Percentiles rank a stretch among this genome's conserved stretches.
Conservation (phyloP, 2,797 vertebrate species). For the Taeniopygia guttata region DNA sequence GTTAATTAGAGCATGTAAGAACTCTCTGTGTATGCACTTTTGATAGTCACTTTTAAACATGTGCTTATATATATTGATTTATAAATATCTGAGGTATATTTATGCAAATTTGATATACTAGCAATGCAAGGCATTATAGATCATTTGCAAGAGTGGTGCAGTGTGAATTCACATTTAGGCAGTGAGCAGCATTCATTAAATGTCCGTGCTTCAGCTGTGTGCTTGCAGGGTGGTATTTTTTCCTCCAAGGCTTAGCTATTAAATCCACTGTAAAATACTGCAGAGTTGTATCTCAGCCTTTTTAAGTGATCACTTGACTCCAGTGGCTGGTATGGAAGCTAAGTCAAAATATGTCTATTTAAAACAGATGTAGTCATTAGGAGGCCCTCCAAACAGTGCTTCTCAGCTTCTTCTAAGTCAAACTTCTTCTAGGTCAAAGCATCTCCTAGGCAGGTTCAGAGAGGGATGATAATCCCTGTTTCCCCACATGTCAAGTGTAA, state of each 20-base stretch:
- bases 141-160: slow-evolving; percentile 31
- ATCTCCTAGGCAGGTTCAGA: background rate
- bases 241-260: slow-evolving; percentile 18
- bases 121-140: slow-evolving; percentile 22
- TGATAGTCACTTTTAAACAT: slow-evolving; percentile 45
- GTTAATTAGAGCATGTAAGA: slow-evolving; percentile 58
- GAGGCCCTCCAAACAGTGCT: background rate
- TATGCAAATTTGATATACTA: slow-evolving; percentile 57
- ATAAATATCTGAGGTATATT: slow-evolving; percentile 55
- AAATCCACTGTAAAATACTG: slow-evolving; percentile 43
- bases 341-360: slow-evolving; percentile 35
- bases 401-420: background rate
- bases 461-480: background rate
- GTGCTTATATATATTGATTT: slow-evolving; percentile 41
- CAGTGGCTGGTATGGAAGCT: background rate
- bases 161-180: slow-evolving; percentile 34
- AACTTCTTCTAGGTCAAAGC: background rate
- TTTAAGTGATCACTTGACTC: slow-evolving; percentile 45
- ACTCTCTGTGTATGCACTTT: slow-evolving; percentile 27
- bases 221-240: slow-evolving; percentile 7
- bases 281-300: slow-evolving; percentile 3
- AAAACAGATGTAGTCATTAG: slow-evolving; percentile 48
- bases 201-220: background rate
- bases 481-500: background rate
- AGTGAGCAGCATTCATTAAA: slow-evolving; percentile 24